phyloP scores from a whole-genome alignment of 2,797 vertebrate species.

The Chaenodraco wilsoni region DNA sequence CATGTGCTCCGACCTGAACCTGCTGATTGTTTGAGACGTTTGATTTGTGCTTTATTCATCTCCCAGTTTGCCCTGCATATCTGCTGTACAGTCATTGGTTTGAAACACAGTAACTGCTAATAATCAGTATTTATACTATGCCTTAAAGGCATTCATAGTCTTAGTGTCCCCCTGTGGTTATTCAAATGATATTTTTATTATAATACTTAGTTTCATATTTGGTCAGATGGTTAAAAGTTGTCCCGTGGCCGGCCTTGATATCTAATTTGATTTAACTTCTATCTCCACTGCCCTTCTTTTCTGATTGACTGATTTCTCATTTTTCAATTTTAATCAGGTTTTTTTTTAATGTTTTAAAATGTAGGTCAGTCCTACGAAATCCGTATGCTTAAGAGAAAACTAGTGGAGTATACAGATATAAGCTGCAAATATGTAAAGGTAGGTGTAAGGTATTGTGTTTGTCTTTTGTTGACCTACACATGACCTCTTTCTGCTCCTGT shows the following conservation, averaged over 20 bases:
- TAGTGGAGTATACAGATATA: conserved; percentile 94
- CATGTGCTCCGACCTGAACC: background rate
- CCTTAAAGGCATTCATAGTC: background rate
- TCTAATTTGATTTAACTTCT: conserved; percentile 58
- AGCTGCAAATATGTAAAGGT: conserved; percentile 96
- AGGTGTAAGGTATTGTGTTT: conserved; percentile 77
- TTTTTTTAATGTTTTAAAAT: conserved; percentile 83
- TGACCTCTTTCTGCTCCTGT: conserved; percentile 51
- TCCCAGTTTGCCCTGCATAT: conserved; percentile 45
- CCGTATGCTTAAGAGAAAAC: conserved; percentile 94
- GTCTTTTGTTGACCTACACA: conserved; percentile 53
- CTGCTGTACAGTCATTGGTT: conserved; percentile 52
- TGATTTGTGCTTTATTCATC: conserved; percentile 31
- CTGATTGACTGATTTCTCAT: conserved; percentile 70
- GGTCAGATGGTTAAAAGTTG: conserved; percentile 23
- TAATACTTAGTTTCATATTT: conserved; percentile 17
- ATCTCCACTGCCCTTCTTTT: conserved; percentile 64
- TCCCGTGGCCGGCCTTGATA: conserved; percentile 32
- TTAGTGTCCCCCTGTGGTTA: background rate
- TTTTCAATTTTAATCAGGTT: conserved; percentile 75
- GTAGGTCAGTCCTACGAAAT: conserved; percentile 99
- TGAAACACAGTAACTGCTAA: conserved; percentile 26
- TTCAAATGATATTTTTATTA: conserved; percentile 23
- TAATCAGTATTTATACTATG: background rate
- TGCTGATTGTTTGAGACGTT: conserved; percentile 33